Conservation (phyloP, 2,888 invertebrate species). For the Ichneumoninae sp. region DNA sequence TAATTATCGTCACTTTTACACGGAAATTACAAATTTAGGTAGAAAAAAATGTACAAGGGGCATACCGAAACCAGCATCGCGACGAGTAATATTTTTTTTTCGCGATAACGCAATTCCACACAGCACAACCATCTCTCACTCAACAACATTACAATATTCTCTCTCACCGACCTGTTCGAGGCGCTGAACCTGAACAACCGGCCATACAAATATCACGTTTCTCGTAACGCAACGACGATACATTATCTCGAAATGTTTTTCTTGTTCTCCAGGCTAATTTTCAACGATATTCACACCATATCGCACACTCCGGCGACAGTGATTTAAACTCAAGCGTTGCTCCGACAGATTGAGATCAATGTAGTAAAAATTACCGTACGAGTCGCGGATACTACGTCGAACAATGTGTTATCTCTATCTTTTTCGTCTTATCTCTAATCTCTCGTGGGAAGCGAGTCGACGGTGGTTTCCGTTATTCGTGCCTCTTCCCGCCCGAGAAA, state of each 20-base stretch:
- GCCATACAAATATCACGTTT: conserved; percentile 24
- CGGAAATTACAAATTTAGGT: conserved; percentile 54
- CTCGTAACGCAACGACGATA: not conserved
- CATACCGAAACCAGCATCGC: conserved; percentile 58
- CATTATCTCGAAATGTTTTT: not conserved
- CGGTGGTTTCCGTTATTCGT: not conserved
- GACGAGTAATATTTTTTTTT: conserved; percentile 2
- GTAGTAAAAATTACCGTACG: conserved; percentile 23
- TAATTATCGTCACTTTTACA: conserved; percentile 52
- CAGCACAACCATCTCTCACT: conserved; percentile 30
- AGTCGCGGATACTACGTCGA: conserved; percentile 5
- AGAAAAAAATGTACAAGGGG: conserved; percentile 62
- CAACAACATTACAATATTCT: conserved; percentile 42
- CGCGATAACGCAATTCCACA: conserved; percentile 43
- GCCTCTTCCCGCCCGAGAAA: conserved; percentile 4
- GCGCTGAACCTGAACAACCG: conserved; percentile 21
- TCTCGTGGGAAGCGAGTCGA: conserved; percentile 5
- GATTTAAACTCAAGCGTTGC: conserved; percentile 41
- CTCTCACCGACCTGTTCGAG: conserved; percentile 37
- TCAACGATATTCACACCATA: not conserved
- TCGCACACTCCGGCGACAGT: conserved; percentile 11
- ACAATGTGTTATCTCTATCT: conserved; percentile 6
- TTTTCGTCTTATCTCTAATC: conserved; percentile 3
- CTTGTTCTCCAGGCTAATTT: not conserved
- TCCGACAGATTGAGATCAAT: conserved; percentile 54